Percentiles rank a stretch among this genome's conserved stretches.
Conservation (phyloP, 2,888 invertebrate species). For the Ceratothoa steindachneri region DNA sequence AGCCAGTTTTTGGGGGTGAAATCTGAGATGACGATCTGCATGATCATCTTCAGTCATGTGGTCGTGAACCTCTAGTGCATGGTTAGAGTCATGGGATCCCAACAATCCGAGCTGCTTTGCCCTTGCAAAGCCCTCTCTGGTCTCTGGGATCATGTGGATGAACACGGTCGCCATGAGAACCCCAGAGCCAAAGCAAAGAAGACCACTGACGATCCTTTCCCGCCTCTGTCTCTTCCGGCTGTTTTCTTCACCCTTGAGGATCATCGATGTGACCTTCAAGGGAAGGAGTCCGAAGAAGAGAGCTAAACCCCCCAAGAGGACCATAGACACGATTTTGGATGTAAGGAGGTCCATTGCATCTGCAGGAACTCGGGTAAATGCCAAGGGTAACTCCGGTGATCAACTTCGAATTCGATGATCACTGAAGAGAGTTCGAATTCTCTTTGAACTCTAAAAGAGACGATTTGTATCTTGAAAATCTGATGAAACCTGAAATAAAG, state of each 20-base stretch:
- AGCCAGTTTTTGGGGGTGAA: no score
- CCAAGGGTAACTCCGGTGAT: no score
- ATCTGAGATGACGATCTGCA: background rate
- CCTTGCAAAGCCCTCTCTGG: constrained; percentile 22
- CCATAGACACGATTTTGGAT: constrained; percentile 75
- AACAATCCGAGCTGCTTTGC: no score
- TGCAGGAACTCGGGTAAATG: no score
- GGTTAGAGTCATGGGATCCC: background rate
- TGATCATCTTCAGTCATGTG: background rate
- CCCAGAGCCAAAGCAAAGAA: constrained; percentile 58
- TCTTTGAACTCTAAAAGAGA: no score
- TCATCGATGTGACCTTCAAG: constrained; percentile 17
- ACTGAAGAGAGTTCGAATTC: no score
- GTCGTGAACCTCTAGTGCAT: background rate
- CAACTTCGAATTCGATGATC: no score
- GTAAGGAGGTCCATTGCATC: constrained; percentile 37
- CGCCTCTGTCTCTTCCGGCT: constrained; percentile 17
- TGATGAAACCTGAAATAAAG: no score
- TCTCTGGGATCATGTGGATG: constrained; percentile 60
- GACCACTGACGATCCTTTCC: constrained; percentile 30
- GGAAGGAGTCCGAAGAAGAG: constrained; percentile 71
- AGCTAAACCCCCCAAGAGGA: constrained; percentile 69
- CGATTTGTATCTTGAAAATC: no score
- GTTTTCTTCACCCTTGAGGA: constrained; percentile 20
- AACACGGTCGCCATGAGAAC: constrained; percentile 61